Evolutionary conservation across 30 jellyfish, hydroid and myxozoan species (phyloP), one percentile per base, ranked within the genome.

Genomic region (Calvadosia cruxmelitensis): DNA sequence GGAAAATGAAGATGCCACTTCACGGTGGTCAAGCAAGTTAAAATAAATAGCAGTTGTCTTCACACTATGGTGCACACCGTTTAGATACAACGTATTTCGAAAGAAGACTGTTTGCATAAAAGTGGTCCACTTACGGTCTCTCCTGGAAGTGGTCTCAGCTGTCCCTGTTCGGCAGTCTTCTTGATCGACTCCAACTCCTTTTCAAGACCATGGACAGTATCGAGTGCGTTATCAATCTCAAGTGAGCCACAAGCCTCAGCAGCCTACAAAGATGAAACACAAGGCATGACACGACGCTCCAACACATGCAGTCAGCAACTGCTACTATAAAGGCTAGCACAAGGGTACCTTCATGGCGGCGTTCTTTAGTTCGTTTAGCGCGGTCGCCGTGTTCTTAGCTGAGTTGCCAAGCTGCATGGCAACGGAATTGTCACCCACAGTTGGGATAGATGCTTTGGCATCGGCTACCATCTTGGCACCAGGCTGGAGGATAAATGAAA

Each of bases 211-310:
- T 85, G 86, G 2, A 87, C 94, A 1, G 94, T 73, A 57, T 93
- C 95, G 63, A 87, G 52, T 0, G 97, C 97, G 76, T 87, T 87
- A 74, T 87, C 97, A 34, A 87, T 87, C 53, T 87, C 97, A 61
- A 87, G 79, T 0, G 97, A 87, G 33, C 97, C 97, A 68, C 97
- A 87, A 0, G 97, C 97, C 35, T 87, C 97, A 10, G 97, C 97
- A 50, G 97, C 97, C 97, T 87, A 65, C 10, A 77, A 53, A 52
- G 26, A 34, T 12, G 67, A 69, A 69, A 42, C 15, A 5, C 57
- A 42, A 42, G 15, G n/a, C n/a, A n/a, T n/a, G n/a, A n/a, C n/a
- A n/a, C n/a, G n/a, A n/a, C n/a, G n/a, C n/a, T n/a, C n/a, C n/a
- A n/a, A n/a, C n/a, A n/a, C n/a, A n/a, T n/a, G n/a, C n/a, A n/a